Percentiles rank a stretch among this genome's conserved stretches.
phyloP scores from a whole-genome alignment of 2,888 invertebrate species.

The Drosophila subquinaria region DNA sequence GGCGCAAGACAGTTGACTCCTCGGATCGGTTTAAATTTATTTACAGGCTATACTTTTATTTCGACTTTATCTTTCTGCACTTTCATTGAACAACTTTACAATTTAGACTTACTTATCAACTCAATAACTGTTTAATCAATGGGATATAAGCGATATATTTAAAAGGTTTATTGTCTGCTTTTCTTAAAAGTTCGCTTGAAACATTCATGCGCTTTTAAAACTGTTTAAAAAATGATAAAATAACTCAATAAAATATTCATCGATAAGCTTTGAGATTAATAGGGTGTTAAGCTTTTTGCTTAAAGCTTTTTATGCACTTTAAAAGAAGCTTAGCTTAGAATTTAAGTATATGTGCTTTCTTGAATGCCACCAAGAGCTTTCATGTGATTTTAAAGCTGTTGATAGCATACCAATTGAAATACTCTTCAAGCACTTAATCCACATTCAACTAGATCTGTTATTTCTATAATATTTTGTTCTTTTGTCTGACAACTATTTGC shows the following conservation, averaged over 20 bases:
- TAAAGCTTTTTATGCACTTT: too few relatives aligned
- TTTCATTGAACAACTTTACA: constrained; percentile 4
- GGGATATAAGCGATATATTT: too few relatives aligned
- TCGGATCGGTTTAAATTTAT: constrained; percentile 12
- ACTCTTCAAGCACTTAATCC: constrained; percentile 7
- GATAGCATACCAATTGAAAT: background rate
- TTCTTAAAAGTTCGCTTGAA: too few relatives aligned
- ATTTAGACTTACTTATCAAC: constrained; percentile 10
- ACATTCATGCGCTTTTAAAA: background rate
- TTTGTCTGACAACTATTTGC: constrained; percentile 14
- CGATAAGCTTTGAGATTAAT: too few relatives aligned
- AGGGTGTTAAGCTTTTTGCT: too few relatives aligned
- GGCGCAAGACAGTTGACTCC: constrained; percentile 26
- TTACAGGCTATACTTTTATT: constrained; percentile 13
- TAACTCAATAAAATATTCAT: too few relatives aligned
- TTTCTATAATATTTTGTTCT: background rate
- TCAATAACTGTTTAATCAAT: background rate
- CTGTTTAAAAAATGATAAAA: background rate
- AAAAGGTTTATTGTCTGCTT: background rate
- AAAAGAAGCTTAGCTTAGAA: too few relatives aligned
- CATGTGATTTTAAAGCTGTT: constrained; percentile 4
- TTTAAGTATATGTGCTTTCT: too few relatives aligned
- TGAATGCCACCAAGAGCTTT: background rate
- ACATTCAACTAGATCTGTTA: background rate
- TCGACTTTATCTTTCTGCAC: background rate